Base-by-base conservation (phyloP, 2,113 vertebrate species). In the Lepisosteus osseus region DNA sequence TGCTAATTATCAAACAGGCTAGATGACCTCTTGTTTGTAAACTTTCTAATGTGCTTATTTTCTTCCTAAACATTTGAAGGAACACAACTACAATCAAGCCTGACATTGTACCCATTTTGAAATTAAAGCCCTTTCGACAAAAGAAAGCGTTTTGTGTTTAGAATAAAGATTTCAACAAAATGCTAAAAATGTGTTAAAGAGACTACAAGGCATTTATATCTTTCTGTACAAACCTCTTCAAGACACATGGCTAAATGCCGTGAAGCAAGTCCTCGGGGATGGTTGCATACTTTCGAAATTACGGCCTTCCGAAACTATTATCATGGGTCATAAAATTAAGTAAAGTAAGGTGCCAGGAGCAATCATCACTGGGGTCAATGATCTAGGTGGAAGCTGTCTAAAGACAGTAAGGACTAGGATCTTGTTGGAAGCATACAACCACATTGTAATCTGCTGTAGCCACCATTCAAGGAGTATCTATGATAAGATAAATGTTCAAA, bases 221-320 rank as follows among this genome's bases (percentile, higher is more conserved):
- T 61, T n/a, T 59, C 57, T 57, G 47, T 44, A 9, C 47, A 51
- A 9, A 51, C 47, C 47, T 51, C 29, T 29, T 5, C 47, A 9
- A 9, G 61, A 44, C 2, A 1, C 17, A 70, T 70, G 70, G 54
- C 57, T 29, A 29, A 55, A 67, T 72, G 67, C 69, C 74, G 80
- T 69, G 67, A 61, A 76, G 72, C 71, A 41, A 67, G 66, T 79
- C 80, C 79, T 76, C 12, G 45, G 77, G 78, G 73, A 57, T 78
- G 74, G 74, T 79, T 64, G 69, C 83, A 82, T 86, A 77, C 80
- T 86, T 87, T 70, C 69, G 47, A 84, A 85, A 87, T 87, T 77
- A 85, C 81, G 82, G 77, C 62, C 77, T 76, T 77, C 76, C 82
- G 59, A 77, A 80, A 81, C 75, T 78, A 71, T 82, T 77, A 87